These are phyloP conservation scores for Sycophila sp. DNA, from an alignment of 1,140 invertebrate genomes.

Conservation along the genomic window DNA sequence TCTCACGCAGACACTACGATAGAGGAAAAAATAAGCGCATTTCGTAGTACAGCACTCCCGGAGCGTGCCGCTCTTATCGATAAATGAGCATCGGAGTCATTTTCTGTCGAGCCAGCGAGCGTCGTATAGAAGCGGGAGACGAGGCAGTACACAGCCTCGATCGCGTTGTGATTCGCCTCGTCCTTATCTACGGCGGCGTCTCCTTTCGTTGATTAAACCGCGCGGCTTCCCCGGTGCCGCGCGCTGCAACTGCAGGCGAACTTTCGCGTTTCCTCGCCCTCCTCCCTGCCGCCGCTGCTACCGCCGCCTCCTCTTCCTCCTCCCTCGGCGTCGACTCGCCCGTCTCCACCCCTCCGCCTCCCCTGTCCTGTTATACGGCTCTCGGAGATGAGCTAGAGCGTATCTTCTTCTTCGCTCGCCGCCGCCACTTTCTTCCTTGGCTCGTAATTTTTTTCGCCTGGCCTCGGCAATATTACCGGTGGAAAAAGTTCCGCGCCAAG, in stretches of 20 bases:
- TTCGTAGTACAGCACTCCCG: too few species aligned
- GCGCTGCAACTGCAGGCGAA: slow-evolving; percentile 46
- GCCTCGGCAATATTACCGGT: background rate
- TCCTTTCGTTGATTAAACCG: slow-evolving; percentile 58
- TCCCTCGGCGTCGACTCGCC: background rate
- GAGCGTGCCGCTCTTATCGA: too few species aligned
- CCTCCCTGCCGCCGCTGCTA: slow-evolving; percentile 2
- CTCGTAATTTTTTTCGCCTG: background rate
- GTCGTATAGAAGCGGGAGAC: too few species aligned
- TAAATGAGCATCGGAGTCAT: too few species aligned
- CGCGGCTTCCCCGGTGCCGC: slow-evolving; percentile 41
- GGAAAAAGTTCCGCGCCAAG: slow-evolving; percentile 20
- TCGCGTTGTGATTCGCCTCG: background rate
- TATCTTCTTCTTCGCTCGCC: background rate
- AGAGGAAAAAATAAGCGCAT: too few species aligned
- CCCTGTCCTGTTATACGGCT: background rate
- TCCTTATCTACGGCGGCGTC: slow-evolving; percentile 15
- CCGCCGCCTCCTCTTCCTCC: background rate
- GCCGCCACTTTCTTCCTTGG: background rate
- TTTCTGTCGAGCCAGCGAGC: too few species aligned
- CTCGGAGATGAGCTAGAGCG: background rate
- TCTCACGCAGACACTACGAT: too few species aligned
- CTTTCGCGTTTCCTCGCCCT: slow-evolving; percentile 5
- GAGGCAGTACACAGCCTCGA: too few species aligned
- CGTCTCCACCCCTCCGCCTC: background rate